These are phyloP conservation scores for Aleadryas rufinucha DNA, from an alignment of 2,113 vertebrate genomes.

Conservation along the genomic window DNA sequence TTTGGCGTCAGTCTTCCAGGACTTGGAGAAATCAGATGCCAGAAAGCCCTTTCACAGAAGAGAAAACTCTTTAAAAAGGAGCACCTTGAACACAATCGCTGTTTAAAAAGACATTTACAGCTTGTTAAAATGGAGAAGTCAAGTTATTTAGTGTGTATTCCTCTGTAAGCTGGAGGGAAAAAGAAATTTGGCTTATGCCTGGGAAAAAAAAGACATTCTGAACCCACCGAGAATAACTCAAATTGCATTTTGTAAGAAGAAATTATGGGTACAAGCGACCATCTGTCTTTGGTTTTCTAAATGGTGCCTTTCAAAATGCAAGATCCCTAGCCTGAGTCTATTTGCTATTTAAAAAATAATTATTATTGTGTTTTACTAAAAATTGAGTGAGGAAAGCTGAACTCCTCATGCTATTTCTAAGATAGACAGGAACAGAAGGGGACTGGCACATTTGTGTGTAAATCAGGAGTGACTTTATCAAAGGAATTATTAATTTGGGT, in stretches of 20 bases:
- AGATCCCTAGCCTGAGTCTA: background rate
- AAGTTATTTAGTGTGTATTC: background rate
- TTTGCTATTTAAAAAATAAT: background rate
- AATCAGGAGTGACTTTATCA: background rate
- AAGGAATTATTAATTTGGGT: background rate
- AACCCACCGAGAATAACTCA: background rate
- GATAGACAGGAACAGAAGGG: background rate
- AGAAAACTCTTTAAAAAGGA: background rate
- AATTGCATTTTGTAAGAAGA: background rate
- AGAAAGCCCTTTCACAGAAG: background rate
- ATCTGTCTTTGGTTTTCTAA: background rate
- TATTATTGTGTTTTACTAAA: background rate
- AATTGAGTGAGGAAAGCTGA: background rate
- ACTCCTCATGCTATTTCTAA: background rate
- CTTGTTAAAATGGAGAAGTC: background rate
- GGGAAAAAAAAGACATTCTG: background rate
- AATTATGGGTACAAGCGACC: background rate
- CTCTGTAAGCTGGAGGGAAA: background rate
- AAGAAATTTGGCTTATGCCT: background rate
- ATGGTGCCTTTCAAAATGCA: background rate
- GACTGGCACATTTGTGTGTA: background rate
- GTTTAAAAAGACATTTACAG: background rate
- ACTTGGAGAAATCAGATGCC: background rate
- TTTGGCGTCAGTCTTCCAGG: background rate
- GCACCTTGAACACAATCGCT: accelerated